Conservation (phyloP, 2,113 vertebrate genomes). For the Onychostruthus taczanowskii region DNA sequence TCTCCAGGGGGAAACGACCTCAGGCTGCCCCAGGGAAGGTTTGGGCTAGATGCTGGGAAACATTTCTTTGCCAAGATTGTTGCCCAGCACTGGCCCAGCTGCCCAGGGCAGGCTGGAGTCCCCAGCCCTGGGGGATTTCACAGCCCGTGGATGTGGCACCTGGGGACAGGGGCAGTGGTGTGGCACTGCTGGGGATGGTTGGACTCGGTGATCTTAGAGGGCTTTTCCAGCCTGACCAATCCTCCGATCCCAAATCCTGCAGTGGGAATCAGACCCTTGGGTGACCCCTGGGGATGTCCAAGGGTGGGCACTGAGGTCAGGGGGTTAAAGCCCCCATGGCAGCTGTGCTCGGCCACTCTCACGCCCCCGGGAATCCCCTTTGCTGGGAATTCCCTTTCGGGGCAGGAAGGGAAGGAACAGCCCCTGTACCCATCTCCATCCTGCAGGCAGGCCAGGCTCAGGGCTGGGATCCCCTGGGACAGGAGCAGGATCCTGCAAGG, state of each 20-base stretch:
- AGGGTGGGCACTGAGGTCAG: neutral
- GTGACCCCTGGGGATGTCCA: neutral
- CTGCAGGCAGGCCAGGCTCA: accelerated
- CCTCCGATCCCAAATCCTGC: neutral
- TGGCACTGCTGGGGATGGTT: neutral
- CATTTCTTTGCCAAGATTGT: neutral
- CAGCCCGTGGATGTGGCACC: neutral
- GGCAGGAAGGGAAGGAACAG: neutral
- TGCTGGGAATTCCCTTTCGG: neutral
- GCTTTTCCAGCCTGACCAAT: neutral
- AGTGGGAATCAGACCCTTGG: neutral
- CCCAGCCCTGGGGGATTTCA: neutral
- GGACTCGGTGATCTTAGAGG: accelerated
- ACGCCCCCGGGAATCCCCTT: neutral
- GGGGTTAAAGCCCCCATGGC: neutral
- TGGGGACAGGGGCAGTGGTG: neutral
- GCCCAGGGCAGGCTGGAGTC: neutral
- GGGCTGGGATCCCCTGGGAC: neutral
- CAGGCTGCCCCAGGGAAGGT: neutral
- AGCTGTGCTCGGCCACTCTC: neutral
- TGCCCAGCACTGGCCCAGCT: neutral
- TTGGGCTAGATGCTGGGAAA: neutral
- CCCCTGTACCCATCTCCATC: neutral
- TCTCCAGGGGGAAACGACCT: neutral
- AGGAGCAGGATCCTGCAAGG: neutral